Base-by-base conservation (phyloP, 2,888 invertebrate genomes). In the Machimus rusticus region DNA sequence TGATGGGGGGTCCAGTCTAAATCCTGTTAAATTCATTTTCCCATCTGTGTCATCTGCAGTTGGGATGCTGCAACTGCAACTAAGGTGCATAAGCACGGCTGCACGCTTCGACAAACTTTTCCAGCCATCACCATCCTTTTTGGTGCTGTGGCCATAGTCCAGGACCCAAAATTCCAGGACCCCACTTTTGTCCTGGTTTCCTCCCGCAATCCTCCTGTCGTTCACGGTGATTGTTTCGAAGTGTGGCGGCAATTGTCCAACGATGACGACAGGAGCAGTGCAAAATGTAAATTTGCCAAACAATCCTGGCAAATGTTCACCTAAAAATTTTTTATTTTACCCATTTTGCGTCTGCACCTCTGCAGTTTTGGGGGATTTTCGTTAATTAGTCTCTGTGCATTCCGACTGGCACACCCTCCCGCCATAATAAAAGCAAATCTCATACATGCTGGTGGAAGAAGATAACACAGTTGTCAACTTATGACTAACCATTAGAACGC, bases 11-110 rank as follows among this genome's bases (percentile, higher is more conserved):
- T 1, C 23, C 14, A 12, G 23, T 66, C 66, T 66, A 66, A 66
- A 66, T 66, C 66, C 66, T 66, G 66, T 51, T 79, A 82, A 82
- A 82, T 82, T 82, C 82, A 82, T 82, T 37, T 79, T 28, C 66
- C 51, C 79, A 79, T 79, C 79, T 79, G 51, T 79, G 79, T 79
- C 79, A 79, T 31, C 51, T 79, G 31, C 46, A 43, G 79, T 16
- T 79, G 46, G 46, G 19, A n/a, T 39, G 37, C 1, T 39, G 39
- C 43, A 46, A 46, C 51, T 51, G 23, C 46, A 46, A 28, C 12
- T 79, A 78, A 39, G 66, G 34, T 76, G 76, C 37, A 76, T 37
- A 74, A 31, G 31, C 34, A 74, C n/a, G 74, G 0, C 51, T 74
- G 34, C 31, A 76, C 76, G 76, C 51, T 79, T 57, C 55, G 39